phyloP scores from a whole-genome alignment of 2,888 invertebrate species.

The Penaeus monodon region DNA sequence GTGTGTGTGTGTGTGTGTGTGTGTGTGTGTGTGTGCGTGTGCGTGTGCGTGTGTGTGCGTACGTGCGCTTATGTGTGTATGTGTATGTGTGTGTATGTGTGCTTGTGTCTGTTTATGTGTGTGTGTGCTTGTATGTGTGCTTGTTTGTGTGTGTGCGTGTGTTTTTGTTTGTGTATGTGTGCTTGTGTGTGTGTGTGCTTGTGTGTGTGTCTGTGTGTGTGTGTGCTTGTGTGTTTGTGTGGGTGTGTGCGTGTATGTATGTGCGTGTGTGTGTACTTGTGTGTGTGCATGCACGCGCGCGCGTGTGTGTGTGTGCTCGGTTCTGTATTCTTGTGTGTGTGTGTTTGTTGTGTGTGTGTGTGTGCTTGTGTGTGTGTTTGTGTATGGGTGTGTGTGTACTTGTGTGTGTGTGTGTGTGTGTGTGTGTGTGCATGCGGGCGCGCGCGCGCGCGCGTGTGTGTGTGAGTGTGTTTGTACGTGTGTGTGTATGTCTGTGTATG shows the following conservation, averaged over 20 bases:
- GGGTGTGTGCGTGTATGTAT: not conserved
- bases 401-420: too few relatives aligned
- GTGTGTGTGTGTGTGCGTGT: not conserved
- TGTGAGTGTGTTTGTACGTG: too few relatives aligned
- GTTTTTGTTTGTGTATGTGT: not conserved
- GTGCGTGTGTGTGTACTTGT: not conserved
- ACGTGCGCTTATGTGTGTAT: not conserved
- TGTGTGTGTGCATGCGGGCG: too few relatives aligned
- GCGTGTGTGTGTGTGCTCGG: too few relatives aligned
- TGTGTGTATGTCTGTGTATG: too few relatives aligned
- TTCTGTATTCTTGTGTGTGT: not conserved
- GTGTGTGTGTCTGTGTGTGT: not conserved
- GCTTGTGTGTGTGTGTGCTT: not conserved
- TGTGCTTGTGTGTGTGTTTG: too few relatives aligned
- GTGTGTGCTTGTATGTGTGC: not conserved
- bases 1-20: conserved; percentile 12
- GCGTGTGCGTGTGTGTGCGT: not conserved
- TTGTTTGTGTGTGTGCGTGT: not conserved
- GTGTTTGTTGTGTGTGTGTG: too few relatives aligned
- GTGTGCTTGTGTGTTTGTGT: not conserved
- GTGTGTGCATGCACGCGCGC: not conserved
- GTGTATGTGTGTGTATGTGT: not conserved
- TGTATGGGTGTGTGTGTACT: too few relatives aligned
- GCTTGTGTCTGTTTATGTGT: not conserved
- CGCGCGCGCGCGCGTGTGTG: too few relatives aligned